A percentile compares a stretch with the other conserved stretches of the same genome.
These are phyloP conservation scores for Frankliniella fusca DNA, from an alignment of 2,888 invertebrate species.

Conservation along the genomic window DNA sequence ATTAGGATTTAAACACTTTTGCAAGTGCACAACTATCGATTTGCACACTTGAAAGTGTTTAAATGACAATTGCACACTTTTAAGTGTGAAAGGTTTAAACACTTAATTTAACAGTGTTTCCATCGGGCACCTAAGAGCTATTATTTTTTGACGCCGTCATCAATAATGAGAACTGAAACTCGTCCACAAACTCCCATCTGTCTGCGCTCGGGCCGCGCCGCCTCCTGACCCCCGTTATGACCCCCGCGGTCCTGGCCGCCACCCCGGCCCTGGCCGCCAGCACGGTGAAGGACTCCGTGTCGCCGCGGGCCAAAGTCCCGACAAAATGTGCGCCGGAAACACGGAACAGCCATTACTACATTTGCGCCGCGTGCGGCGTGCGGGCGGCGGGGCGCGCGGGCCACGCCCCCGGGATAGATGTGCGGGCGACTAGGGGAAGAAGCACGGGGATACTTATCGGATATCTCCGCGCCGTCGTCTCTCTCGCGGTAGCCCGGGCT, in stretches of 20 bases:
- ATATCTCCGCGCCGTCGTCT: not conserved
- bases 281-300: too few relatives aligned
- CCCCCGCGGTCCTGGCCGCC: not conserved
- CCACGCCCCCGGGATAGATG: not conserved
- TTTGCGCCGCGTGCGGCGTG: not conserved
- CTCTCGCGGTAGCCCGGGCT: not conserved
- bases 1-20: too few relatives aligned
- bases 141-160: not conserved
- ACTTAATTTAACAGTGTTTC: too few relatives aligned
- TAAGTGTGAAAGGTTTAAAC: too few relatives aligned
- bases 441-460: not conserved
- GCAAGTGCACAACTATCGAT: too few relatives aligned
- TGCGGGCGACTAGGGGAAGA: not conserved
- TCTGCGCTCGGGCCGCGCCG: not conserved
- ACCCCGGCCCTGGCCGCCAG: too few relatives aligned
- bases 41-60: too few relatives aligned
- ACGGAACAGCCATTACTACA: constrained; percentile 15
- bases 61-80: too few relatives aligned
- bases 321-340: constrained; percentile 12
- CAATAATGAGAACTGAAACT: not conserved
- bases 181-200: not conserved
- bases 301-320: not conserved
- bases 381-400: not conserved
- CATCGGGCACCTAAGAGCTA: not conserved
- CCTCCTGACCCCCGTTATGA: not conserved